Evolutionary conservation across 2,888 invertebrate species (phyloP).

Genomic region (Oxytorus armatus): DNA sequence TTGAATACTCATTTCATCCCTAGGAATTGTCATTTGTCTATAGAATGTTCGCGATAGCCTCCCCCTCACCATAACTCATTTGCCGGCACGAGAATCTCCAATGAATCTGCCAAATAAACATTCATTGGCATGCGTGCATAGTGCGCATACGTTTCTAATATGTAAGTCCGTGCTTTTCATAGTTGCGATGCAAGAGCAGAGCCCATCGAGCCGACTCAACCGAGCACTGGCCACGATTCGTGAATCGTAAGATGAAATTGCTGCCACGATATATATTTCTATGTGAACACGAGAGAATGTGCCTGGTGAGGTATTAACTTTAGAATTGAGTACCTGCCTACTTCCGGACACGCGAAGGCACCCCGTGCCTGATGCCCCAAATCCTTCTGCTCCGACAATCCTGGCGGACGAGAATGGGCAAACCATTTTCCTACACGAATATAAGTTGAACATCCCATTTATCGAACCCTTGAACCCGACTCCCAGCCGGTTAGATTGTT

Average conservation of each 20-base stretch:
- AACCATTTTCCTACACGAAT: slow-evolving; percentile 29
- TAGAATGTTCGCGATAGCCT: no score
- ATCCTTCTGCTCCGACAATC: slow-evolving; percentile 30
- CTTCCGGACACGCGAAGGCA: slow-evolving; percentile 67
- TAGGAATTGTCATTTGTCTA: no score
- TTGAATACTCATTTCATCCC: no score
- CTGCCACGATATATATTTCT: slow-evolving; percentile 8
- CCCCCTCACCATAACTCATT: no score
- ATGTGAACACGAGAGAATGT: slow-evolving; percentile 57
- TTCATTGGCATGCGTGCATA: slow-evolving; percentile 14
- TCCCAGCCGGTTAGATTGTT: neutral
- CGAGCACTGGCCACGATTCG: slow-evolving; percentile 32
- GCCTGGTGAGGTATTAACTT: slow-evolving; percentile 69
- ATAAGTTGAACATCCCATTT: slow-evolving; percentile 8
- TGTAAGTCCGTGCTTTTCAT: slow-evolving; percentile 23
- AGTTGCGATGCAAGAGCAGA: slow-evolving; percentile 7
- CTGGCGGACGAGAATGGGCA: slow-evolving; percentile 9
- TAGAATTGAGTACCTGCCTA: slow-evolving; percentile 69
- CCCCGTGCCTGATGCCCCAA: slow-evolving; percentile 33
- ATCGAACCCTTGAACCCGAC: neutral
- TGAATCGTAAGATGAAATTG: slow-evolving; percentile 61
- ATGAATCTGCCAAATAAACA: slow-evolving; percentile 37
- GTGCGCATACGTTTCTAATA: slow-evolving; percentile 4
- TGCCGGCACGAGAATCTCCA: no score
- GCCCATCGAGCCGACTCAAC: slow-evolving; percentile 31